Conservation (phyloP, 2,888 invertebrate genomes). For the Drosophila atroscutellata region DNA sequence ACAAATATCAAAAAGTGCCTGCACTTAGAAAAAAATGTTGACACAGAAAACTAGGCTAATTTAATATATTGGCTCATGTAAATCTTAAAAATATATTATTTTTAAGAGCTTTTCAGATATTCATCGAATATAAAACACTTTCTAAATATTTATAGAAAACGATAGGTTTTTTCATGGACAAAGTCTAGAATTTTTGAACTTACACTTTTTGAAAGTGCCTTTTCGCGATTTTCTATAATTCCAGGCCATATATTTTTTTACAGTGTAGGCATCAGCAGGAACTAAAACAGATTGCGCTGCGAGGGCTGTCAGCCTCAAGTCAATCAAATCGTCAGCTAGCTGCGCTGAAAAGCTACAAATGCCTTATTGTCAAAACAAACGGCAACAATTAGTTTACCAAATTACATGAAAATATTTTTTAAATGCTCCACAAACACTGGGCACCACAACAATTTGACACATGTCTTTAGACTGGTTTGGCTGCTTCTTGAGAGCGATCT, state of each 20-base stretch:
- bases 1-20: slow-evolving; percentile 45
- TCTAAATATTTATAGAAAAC: not conserved
- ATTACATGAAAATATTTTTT: slow-evolving; percentile 80
- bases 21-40: not conserved
- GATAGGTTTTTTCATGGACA: too few species aligned
- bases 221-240: not conserved
- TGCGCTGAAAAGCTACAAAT: slow-evolving; percentile 82
- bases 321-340: slow-evolving; percentile 68
- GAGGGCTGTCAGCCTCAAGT: slow-evolving; percentile 64
- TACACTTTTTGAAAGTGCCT: not conserved
- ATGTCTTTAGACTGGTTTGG: slow-evolving; percentile 44
- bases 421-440: slow-evolving; percentile 72
- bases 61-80: not conserved
- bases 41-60: not conserved
- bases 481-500: slow-evolving; percentile 1
- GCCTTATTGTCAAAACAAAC: slow-evolving; percentile 84
- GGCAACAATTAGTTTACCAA: slow-evolving; percentile 83
- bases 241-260: not conserved
- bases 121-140: not conserved
- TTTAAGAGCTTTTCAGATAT: not conserved
- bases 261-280: slow-evolving; percentile 18
- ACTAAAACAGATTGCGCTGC: slow-evolving; percentile 25
- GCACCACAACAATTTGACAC: slow-evolving; percentile 60
- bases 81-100: not conserved
- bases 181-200: not conserved